Percentiles rank a stretch among this genome's conserved stretches.
phyloP scores from a whole-genome alignment of 2,113 vertebrate genomes.

The Sterna hirundo region DNA sequence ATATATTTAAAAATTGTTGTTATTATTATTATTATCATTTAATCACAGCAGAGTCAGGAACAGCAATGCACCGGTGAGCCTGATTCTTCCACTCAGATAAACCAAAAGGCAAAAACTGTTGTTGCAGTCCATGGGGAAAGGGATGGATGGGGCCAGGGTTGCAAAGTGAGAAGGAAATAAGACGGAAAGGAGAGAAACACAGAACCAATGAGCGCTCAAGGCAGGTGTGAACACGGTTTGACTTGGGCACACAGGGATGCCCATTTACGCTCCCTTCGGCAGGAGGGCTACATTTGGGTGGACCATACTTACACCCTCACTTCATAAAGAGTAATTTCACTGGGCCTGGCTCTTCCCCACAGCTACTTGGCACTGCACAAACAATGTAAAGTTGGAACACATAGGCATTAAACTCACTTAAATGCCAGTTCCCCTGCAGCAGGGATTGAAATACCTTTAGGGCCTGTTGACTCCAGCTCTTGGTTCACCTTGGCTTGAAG shows the following conservation, averaged over 20 bases:
- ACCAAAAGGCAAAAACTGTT: neutral
- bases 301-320: neutral
- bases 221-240: neutral
- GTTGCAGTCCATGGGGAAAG: neutral
- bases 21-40: neutral
- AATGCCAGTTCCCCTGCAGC: neutral
- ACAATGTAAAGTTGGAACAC: neutral
- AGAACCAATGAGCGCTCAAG: accelerated
- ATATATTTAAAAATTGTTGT: neutral
- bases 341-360: neutral
- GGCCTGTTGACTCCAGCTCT: neutral
- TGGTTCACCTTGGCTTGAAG: neutral
- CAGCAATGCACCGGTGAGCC: neutral
- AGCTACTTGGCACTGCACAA: neutral
- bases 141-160: neutral
- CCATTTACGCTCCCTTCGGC: neutral
- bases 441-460: neutral
- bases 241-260: neutral
- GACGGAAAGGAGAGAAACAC: neutral
- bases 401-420: neutral
- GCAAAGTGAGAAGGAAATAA: neutral
- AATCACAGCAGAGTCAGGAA: neutral
- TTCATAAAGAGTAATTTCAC: neutral
- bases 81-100: neutral
- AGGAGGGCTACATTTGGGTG: neutral